Evolutionary conservation across 2,797 vertebrate species (phyloP).

Genomic region (Pseudomugil gertrudae): DNA sequence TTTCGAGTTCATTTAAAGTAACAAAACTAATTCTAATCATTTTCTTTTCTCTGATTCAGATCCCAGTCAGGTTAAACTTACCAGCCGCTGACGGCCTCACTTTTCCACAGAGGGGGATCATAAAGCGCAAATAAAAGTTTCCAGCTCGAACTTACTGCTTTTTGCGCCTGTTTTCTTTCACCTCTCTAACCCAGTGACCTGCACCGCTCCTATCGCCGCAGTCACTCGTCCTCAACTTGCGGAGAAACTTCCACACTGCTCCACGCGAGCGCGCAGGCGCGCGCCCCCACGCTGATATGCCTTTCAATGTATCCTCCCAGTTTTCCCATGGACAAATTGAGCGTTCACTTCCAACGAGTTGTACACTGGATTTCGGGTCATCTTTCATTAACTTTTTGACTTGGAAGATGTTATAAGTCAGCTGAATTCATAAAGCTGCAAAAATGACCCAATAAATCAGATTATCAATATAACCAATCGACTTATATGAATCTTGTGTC

Average conservation of each 20-base stretch:
- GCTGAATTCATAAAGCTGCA: not conserved
- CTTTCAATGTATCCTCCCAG: conserved; percentile 68
- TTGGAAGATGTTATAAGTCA: conserved; percentile 3
- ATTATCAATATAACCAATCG: conserved; percentile 11
- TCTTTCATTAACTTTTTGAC: conserved; percentile 17
- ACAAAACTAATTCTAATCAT: not conserved
- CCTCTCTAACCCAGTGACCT: conserved; percentile 18
- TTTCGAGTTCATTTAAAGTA: not conserved
- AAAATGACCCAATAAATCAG: not conserved
- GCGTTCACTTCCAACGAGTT: conserved; percentile 40
- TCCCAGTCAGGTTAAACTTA: conserved; percentile 40
- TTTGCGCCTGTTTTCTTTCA: not conserved
- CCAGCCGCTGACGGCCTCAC: conserved; percentile 30
- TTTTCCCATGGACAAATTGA: conserved; percentile 70
- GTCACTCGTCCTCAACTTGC: conserved; percentile 49
- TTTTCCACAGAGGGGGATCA: conserved; percentile 17
- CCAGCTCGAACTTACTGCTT: not conserved
- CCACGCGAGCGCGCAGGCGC: conserved; percentile 68
- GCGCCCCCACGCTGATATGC: conserved; percentile 39
- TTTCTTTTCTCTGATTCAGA: conserved; percentile 2
- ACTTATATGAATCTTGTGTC: not conserved
- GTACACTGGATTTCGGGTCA: conserved; percentile 12
- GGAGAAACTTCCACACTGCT: conserved; percentile 69
- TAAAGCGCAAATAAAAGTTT: not conserved
- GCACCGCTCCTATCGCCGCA: conserved; percentile 31